Evolutionary conservation across 2,888 invertebrate species (phyloP), one percentile per base, ranked within the genome.

Genomic region (Trichogramma evanescens): DNA sequence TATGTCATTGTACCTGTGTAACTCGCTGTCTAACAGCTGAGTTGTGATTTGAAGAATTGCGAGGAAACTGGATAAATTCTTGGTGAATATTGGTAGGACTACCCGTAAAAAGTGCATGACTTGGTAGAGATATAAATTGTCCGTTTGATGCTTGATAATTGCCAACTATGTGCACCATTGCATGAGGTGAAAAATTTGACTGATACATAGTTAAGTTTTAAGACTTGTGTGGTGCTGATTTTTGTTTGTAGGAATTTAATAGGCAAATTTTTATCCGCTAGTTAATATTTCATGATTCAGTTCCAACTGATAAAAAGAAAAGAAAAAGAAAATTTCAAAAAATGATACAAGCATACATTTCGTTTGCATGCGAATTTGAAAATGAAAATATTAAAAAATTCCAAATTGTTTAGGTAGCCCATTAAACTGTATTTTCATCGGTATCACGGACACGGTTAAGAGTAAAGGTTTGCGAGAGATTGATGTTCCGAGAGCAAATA

Each of bases 151-250:
- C 66, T 67, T 74, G 75, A 62, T 74, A 75, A 65, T 69, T 69
- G 68, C 71, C 70, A 65, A 73, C 69, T 68, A 75, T 68, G 65
- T 77, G 76, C 64, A 76, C 72, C 73, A 76, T 73, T 69, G 75
- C 70, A 67, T 74, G 74, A 45, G 75, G 69, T 61, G 72, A 72
- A 66, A 70, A 70, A 66, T 72, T 69, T 66, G 76, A 65, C 66
- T 75, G 76, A 73, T 77, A 74, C 77, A 77, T 77, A 71, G 68
- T 73, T 68, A 69, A 69, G 63, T 58, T 64, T 60, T 62, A 61
- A 10, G 26, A 26, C 26, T 26, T 51, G 45, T 55, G 54, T 55
- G 50, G 50, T 38, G 50, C 42, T 50, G 54, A 56, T 56, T 61
- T 59, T 64, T 64, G 56, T 46, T 56, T 58, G 60, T 58, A 56